A percentile compares a stretch with the other conserved stretches of the same genome.
phyloP scores from a whole-genome alignment of 2,888 invertebrate species.

The Hypena proboscidalis region DNA sequence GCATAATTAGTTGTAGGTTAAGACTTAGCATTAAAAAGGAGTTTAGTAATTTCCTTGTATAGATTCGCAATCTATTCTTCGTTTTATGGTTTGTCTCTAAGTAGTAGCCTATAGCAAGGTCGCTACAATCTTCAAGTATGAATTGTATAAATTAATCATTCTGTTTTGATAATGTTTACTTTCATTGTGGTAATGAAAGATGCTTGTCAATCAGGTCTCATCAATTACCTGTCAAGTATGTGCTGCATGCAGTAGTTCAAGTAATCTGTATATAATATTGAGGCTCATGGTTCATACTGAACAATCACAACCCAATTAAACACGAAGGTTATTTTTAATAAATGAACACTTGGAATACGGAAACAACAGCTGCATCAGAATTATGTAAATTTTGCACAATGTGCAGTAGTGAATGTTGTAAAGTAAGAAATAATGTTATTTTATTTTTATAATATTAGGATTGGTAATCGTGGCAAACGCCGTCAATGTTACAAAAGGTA shows the following conservation, averaged over 20 bases:
- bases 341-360: slow-evolving; percentile 17
- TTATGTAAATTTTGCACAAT: slow-evolving; percentile 69
- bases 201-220: slow-evolving; percentile 8
- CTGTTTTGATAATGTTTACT: slow-evolving; percentile 4
- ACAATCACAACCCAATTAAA: slow-evolving; percentile 17
- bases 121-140: slow-evolving; percentile 9
- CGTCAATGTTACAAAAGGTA: slow-evolving; percentile 75
- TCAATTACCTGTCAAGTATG: slow-evolving; percentile 16
- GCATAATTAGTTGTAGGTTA: slow-evolving; percentile 57
- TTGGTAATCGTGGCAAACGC: slow-evolving; percentile 65
- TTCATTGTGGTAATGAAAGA: slow-evolving; percentile 7
- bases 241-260: slow-evolving; percentile 20
- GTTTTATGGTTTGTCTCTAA: slow-evolving; percentile 9
- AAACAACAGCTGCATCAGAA: slow-evolving; percentile 41
- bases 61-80: slow-evolving; percentile 37
- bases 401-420: slow-evolving; percentile 76
- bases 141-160: slow-evolving; percentile 19
- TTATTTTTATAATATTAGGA: slow-evolving; percentile 80
- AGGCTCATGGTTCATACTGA: slow-evolving; percentile 41
- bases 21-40: slow-evolving; percentile 52
- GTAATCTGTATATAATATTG: slow-evolving; percentile 56
- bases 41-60: slow-evolving; percentile 49
- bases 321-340: slow-evolving; percentile 11
- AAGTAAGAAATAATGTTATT: slow-evolving; percentile 73
- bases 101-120: slow-evolving; percentile 13